Conservation (phyloP, 2,113 vertebrate genomes). For the Physeter macrocephalus region DNA sequence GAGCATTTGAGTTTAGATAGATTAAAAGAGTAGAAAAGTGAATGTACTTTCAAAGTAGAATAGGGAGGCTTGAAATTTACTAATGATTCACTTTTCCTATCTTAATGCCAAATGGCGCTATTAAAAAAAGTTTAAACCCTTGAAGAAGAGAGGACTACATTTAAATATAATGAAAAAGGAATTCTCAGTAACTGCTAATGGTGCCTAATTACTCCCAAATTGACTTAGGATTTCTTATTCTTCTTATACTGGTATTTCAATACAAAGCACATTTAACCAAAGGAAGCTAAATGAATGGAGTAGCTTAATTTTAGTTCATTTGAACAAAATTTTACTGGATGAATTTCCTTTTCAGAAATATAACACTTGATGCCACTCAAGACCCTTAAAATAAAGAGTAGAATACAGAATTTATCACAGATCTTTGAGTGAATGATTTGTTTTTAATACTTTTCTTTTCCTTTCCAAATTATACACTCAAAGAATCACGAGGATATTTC, state of each 20-base stretch:
- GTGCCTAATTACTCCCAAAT: background rate
- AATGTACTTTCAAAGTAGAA: background rate
- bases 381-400: background rate
- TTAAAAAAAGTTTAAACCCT: conserved; percentile 19
- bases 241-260: conserved; percentile 41
- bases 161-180: conserved; percentile 36
- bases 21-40: conserved; percentile 7
- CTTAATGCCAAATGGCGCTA: conserved; percentile 2
- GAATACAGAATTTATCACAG: background rate
- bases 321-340: conserved; percentile 26
- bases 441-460: conserved; percentile 9
- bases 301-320: conserved; percentile 35
- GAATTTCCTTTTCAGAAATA: conserved; percentile 25
- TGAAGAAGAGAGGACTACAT: background rate
- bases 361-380: background rate
- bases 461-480: background rate
- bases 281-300: conserved; percentile 30
- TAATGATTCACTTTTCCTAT: conserved; percentile 22
- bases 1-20: background rate
- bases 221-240: conserved; percentile 33
- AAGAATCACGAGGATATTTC: background rate
- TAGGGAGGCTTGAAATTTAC: background rate
- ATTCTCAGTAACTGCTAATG: background rate
- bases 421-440: background rate
- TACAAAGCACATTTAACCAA: conserved; percentile 21